Base-by-base conservation (phyloP, 30 jellyfish, hydroid and myxozoan genomes). In the Aurelia coerulea region DNA sequence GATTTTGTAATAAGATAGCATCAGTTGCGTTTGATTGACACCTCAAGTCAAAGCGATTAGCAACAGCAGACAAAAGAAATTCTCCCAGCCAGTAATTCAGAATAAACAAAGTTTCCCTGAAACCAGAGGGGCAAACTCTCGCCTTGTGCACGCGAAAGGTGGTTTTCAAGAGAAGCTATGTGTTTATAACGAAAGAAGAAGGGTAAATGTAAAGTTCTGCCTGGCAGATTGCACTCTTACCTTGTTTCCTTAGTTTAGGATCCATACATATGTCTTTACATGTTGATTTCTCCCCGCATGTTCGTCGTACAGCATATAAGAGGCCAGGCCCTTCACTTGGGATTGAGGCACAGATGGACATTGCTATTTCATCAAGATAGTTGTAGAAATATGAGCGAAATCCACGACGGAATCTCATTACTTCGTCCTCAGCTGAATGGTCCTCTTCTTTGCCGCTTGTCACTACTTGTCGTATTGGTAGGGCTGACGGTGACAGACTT, bases 241-340 rank as follows among this genome's bases (percentile, higher is more conserved):
- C 99, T 90, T 95, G 99, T 67, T 95, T 90, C 77, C 97, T 90
- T 10, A 95, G 87, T 64, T 86, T 86, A 1, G 94, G 84, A 88
- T 95, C 99, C 10, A 95, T 86, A 50, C 99, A 95, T 2, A 95
- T 95, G 51, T 95, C 99, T 71, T 91, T 92, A 83, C 99, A 95
- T 15, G 97, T 90, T 66, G 99, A 75, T 74, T 95, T 95, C 67
- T 95, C 99, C 18, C 99, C 99, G 65, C 99, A 95, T n/a, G 99
- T 95, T 83, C 99, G 69, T 42, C 99, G 86, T 1, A 95, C 99
- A 59, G 99, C 99, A 66, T 95, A 95, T 52, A 95, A 50, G 78
- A 95, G 80, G 1, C 99, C 99, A 67, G 99, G 99, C n/a, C 99
- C 99, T 86, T 95, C 99, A 54, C 99, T 89, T 70, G 99, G 99